Evolutionary conservation across 2,797 vertebrate species (phyloP).

Genomic region (Pantherophis vulpinus): DNA sequence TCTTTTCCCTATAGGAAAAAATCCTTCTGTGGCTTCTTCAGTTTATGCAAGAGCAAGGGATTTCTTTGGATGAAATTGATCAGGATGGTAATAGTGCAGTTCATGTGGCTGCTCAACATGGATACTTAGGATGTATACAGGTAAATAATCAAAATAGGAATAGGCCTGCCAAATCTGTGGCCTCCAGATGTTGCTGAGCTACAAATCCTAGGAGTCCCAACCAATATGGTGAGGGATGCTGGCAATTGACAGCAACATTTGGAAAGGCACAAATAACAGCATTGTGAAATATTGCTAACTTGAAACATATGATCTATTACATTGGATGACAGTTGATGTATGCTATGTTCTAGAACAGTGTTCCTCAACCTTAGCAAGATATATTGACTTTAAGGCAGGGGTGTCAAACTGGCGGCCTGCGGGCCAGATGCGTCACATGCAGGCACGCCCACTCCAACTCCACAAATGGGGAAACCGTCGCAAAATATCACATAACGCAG

Average conservation of each 20-base stretch:
- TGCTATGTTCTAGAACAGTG: background rate
- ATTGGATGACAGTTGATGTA: background rate
- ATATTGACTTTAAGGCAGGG: background rate
- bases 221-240: background rate
- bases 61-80: conserved; percentile 93
- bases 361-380: background rate
- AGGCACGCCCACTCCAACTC: background rate
- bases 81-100: conserved; percentile 94
- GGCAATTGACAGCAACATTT: background rate
- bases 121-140: conserved; percentile 94
- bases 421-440: background rate
- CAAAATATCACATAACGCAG: background rate
- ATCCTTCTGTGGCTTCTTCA: conserved; percentile 96
- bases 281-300: background rate
- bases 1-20: conserved; percentile 79
- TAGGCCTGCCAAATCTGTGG: background rate
- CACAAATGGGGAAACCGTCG: fast-evolving
- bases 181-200: background rate
- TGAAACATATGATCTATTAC: background rate
- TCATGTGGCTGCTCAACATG: conserved; percentile 89
- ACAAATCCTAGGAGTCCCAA: background rate
- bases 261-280: background rate
- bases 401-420: background rate
- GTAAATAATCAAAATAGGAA: conserved; percentile 62
- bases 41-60: conserved; percentile 98